Base-by-base conservation (phyloP, 2,113 vertebrate species). In the Percina caprodes region DNA sequence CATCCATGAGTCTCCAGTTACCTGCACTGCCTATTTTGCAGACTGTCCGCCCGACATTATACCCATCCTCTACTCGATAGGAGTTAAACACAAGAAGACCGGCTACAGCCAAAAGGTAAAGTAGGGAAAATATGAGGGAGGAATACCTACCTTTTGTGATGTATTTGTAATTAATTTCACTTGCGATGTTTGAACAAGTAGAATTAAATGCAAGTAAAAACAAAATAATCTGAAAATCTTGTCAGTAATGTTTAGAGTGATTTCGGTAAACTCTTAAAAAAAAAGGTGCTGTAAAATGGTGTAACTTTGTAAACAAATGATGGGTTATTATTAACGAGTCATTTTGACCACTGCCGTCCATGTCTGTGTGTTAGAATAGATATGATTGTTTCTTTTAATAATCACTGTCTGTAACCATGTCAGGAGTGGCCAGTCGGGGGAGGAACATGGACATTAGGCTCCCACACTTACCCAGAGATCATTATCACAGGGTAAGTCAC, bases 1-100 rank as follows among this genome's bases (percentile, higher is more conserved):
- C 94, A 91, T 99, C 94, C 98, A 99, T 58, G 98, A 99, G 86
- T 99, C 98, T 91, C 98, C 98, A 48, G 98, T 99, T 89, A 99
- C 98, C 71, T 99, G 97, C 90, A 98, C 97, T 69, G 97, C 97
- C 65, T 99, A 99, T 92, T 98, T 99, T 92, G 97, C 97, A 7
- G 97, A 99, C 83, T 99, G 98, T 88, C 97, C 98, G 74, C 97
- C 97, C 23, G 97, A 99, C 92, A 95, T 99, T 90, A 99, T 99
- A 91, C 97, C 97, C 77, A 96, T 98, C 60, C 97, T 99, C 56
- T 99, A 99, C 91, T 98, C 98, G 82, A 96, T 98, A 94, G 98
- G 98, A 92, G 97, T 96, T 69, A 99, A 99, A 95, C 96, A 98
- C 94, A 99, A 99, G 96, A 99, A 99, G 87, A 97, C 97, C 62